These are phyloP conservation scores for Cyclina sinensis DNA, from an alignment of 1,140 invertebrate species.

Conservation along the genomic window DNA sequence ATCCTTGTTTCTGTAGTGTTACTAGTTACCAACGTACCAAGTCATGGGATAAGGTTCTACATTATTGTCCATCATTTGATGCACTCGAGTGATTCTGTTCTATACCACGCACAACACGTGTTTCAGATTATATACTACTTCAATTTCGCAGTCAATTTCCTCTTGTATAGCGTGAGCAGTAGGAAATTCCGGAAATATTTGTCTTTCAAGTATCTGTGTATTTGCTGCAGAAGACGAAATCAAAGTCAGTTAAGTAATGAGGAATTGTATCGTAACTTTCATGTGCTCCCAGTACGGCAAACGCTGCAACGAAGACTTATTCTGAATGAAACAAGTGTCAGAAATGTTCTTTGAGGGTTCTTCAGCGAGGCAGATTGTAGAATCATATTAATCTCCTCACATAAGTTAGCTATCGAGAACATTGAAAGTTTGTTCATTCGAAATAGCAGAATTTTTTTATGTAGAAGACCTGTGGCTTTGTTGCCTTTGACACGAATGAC, in stretches of 20 bases:
- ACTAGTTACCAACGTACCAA: slow-evolving; percentile 92
- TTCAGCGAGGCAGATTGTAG: no score
- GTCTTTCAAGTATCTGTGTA: slow-evolving; percentile 1
- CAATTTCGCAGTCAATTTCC: slow-evolving; percentile 95
- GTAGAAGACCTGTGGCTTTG: no score
- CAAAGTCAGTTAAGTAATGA: neutral
- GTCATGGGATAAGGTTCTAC: slow-evolving; percentile 82
- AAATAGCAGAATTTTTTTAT: no score
- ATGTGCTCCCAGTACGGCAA: neutral
- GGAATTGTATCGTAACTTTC: slow-evolving; percentile 26
- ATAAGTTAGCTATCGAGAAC: no score
- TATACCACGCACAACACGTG: slow-evolving; percentile 85
- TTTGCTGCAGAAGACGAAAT: neutral
- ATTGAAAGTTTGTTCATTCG: no score
- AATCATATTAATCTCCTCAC: no score
- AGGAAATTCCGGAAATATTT: slow-evolving; percentile 71
- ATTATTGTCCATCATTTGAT: slow-evolving; percentile 29
- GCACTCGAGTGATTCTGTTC: neutral
- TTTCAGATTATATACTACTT: slow-evolving; percentile 90
- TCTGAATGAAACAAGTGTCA: neutral
- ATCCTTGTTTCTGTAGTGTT: slow-evolving; percentile 93
- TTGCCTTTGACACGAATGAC: no score
- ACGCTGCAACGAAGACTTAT: slow-evolving; percentile 16
- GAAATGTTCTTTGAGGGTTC: neutral
- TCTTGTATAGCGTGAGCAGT: slow-evolving; percentile 89